phyloP scores from a whole-genome alignment of 2,888 invertebrate species.

The Erebia epiphron region DNA sequence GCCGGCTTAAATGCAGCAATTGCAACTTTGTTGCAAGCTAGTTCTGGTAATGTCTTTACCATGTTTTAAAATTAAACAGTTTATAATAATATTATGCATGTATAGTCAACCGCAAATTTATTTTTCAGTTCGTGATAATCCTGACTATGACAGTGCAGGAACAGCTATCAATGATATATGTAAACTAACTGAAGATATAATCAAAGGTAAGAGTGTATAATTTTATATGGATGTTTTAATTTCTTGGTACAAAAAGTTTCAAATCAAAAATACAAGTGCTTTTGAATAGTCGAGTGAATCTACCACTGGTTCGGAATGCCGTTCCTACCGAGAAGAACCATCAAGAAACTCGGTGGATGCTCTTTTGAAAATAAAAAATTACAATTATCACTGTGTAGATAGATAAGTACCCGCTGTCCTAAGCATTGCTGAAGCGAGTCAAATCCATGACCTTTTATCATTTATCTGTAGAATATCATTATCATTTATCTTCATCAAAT shows the following conservation, averaged over 20 bases:
- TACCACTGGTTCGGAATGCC: too few relatives aligned
- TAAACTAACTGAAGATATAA: conserved; percentile 44
- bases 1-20: conserved; percentile 44
- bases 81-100: not conserved
- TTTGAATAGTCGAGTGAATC: too few relatives aligned
- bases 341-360: too few relatives aligned
- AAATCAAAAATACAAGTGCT: not conserved
- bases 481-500: too few relatives aligned
- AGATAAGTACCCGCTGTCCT: too few relatives aligned
- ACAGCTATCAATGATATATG: conserved; percentile 42
- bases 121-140: conserved; percentile 40
- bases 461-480: too few relatives aligned
- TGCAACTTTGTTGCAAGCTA: conserved; percentile 40
- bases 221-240: not conserved
- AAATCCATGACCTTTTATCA: too few relatives aligned
- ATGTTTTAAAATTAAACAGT: not conserved
- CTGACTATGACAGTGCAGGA: conserved; percentile 46
- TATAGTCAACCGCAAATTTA: not conserved
- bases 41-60: conserved; percentile 36
- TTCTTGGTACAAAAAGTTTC: not conserved
- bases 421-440: too few relatives aligned
- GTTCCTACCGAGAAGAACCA: too few relatives aligned
- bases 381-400: too few relatives aligned
- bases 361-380: too few relatives aligned
- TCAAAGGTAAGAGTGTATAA: conserved; percentile 43